Base-by-base conservation (phyloP, 1,140 invertebrate species). In the Ceratina japonica region DNA sequence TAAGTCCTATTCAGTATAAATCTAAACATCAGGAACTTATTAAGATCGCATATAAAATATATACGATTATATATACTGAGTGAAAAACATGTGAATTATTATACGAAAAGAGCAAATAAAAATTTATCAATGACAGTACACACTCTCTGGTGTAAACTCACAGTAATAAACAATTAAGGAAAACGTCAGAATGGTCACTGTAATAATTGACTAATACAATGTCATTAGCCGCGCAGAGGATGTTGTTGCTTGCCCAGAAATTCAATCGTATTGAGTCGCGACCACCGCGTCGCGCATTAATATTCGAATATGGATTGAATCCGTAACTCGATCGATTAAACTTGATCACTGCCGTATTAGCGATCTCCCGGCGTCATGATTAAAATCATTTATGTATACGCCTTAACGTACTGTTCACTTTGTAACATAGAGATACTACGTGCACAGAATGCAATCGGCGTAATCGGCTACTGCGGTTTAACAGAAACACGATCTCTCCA, bases 291-390 rank as follows among this genome's bases (percentile, higher is more conserved):
- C 18, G 69, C 54, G 70, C 81, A 83, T 83, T 83, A 83, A 83
- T 83, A 83, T 77, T 74, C 74, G 79, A 63, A 49, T 81, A 83
- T 83, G 69, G 78, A 83, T 83, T 81, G 71, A 74, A 81, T 76
- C 69, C 71, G 74, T 61, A 73, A 64, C 64, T 20, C 81, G 80
- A 73, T 69, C 73, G 79, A 81, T 83, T 83, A 83, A 83, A 69
- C 74, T 81, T 68, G 58, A 81, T 81, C 75, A 83, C 71, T 77
- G 73, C 63, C 65, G 63, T 71, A 83, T 83, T 77, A 83, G 70
- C 68, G 63, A 83, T 75, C 73, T 75, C 65, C 44, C 58, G 10
- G 22, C 27, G n/a, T 20, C 8, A 44, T 24, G 18, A 54, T 73
- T 59, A 63, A 77, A 77, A 81, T 72, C 65, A 68, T 37, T 68